phyloP scores from a whole-genome alignment of 2,113 vertebrate species.

The Myocastor coypus region DNA sequence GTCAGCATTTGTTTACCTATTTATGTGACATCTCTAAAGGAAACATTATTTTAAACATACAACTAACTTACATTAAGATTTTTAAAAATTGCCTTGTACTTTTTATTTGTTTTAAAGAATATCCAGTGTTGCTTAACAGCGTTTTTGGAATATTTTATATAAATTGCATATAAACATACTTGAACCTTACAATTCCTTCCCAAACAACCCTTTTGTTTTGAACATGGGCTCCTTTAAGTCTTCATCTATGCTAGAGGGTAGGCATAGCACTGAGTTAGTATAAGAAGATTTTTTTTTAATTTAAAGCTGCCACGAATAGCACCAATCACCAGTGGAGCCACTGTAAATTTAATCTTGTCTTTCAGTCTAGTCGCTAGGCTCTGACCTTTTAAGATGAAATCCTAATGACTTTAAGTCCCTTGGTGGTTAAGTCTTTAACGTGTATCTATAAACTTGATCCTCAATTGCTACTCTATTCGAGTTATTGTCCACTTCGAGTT shows the following conservation, averaged over 20 bases:
- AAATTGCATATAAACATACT: background rate
- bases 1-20: background rate
- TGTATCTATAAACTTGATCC: background rate
- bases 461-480: fast-evolving
- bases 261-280: background rate
- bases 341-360: background rate
- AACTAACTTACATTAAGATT: background rate
- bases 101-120: background rate
- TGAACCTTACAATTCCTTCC: background rate
- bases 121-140: background rate
- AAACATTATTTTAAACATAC: background rate
- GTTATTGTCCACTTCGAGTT: background rate
- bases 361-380: background rate
- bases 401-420: background rate
- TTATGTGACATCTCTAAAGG: background rate
- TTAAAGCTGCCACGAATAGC: background rate
- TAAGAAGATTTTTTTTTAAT: background rate
- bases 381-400: background rate
- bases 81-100: background rate
- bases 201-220: background rate
- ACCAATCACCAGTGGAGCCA: background rate
- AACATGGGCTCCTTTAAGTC: background rate
- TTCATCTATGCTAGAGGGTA: background rate
- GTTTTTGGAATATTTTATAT: background rate
- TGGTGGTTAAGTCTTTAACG: background rate